Evolutionary conservation across 2,797 vertebrate species (phyloP).

Genomic region (Acipenser oxyrinchus): DNA sequence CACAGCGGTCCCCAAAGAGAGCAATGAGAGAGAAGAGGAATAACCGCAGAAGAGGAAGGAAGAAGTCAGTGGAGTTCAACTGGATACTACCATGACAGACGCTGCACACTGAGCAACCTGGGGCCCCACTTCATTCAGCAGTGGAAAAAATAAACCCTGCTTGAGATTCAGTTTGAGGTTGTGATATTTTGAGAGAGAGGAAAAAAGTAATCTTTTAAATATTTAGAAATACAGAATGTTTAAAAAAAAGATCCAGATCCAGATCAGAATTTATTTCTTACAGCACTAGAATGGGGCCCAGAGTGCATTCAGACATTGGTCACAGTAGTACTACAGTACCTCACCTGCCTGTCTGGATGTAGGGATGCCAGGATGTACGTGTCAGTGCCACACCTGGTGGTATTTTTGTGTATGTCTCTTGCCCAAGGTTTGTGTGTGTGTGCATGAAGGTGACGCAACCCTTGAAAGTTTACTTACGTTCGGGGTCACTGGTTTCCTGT

Average conservation of each 20-base stretch:
- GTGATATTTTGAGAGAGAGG: too few species aligned
- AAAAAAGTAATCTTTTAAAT: background rate
- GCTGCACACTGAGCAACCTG: slow-evolving; percentile 55
- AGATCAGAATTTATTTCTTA: background rate
- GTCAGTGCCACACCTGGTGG: slow-evolving; percentile 21
- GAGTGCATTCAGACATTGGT: slow-evolving; percentile 59
- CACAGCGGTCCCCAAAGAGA: slow-evolving; percentile 76
- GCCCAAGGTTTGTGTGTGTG: slow-evolving; percentile 11
- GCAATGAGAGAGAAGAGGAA: slow-evolving; percentile 78
- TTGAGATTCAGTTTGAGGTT: slow-evolving; percentile 23
- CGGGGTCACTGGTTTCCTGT: slow-evolving; percentile 90
- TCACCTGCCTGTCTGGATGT: slow-evolving; percentile 56
- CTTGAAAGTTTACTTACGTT: slow-evolving; percentile 87
- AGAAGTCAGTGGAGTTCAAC: slow-evolving; percentile 74
- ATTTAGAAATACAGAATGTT: background rate
- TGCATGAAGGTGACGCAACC: slow-evolving; percentile 12
- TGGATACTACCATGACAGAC: slow-evolving; percentile 70
- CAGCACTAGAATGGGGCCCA: slow-evolving; percentile 48
- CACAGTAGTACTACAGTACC: slow-evolving; percentile 58
- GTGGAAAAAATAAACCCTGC: background rate
- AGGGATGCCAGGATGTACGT: slow-evolving; percentile 47
- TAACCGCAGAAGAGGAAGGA: slow-evolving; percentile 81
- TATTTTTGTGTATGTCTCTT: slow-evolving; percentile 16
- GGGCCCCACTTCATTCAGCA: slow-evolving; percentile 39
- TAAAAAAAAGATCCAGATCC: background rate